Conservation (phyloP, 2,113 vertebrate species). For the Toxotes chatareus region DNA sequence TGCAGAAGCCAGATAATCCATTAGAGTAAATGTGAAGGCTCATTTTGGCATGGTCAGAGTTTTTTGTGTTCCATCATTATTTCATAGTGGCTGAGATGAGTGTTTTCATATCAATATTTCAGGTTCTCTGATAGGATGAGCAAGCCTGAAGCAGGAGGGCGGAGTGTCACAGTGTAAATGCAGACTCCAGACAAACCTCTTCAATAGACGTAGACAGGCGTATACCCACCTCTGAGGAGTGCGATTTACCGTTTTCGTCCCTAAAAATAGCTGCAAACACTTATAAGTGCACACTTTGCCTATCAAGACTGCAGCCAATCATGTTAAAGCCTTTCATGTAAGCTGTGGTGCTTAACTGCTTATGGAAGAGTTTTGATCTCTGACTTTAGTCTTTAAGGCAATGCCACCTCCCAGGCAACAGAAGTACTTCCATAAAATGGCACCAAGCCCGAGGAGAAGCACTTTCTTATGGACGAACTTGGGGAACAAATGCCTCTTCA, state of each 20-base stretch:
- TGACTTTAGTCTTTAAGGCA: constrained; percentile 8
- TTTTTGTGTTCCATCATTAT: constrained; percentile 13
- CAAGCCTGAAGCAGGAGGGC: neutral
- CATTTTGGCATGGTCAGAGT: neutral
- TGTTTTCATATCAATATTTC: constrained; percentile 35
- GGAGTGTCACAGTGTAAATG: neutral
- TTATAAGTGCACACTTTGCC: neutral
- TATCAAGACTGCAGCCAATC: neutral
- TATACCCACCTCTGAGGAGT: too few species aligned
- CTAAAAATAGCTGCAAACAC: constrained; percentile 6
- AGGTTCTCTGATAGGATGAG: constrained; percentile 30
- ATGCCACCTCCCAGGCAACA: neutral
- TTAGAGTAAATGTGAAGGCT: constrained; percentile 15
- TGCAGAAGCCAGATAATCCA: constrained; percentile 8
- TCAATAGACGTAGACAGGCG: neutral
- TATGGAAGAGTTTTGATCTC: neutral
- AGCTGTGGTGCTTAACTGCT: neutral
- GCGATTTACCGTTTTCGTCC: too few species aligned
- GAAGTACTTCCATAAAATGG: neutral
- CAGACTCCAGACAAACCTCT: neutral
- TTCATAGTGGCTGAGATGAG: constrained; percentile 15
- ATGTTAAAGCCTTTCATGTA: neutral
- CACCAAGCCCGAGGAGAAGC: neutral
- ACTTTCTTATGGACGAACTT: neutral
- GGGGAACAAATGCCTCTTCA: neutral